These are phyloP conservation scores for Choloepus didactylus DNA, from an alignment of 2,797 vertebrate genomes.

Conservation along the genomic window DNA sequence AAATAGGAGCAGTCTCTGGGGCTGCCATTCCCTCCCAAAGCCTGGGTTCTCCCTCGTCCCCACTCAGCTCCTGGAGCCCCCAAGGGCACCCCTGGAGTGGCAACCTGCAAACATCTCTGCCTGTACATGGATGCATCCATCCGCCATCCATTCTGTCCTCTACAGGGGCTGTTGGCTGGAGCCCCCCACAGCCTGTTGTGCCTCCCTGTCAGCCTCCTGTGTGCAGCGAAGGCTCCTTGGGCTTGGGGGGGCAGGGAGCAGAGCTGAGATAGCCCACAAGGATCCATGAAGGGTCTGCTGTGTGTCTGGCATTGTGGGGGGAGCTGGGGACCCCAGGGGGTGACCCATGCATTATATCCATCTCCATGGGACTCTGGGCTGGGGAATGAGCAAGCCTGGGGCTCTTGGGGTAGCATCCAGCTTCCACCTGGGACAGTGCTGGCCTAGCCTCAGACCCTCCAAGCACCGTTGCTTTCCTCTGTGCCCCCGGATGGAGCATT, in stretches of 20 bases:
- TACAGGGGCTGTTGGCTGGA: background rate
- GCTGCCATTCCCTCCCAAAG: slow-evolving; percentile 16
- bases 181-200: background rate
- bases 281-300: slow-evolving; percentile 22
- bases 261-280: background rate
- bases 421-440: background rate
- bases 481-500: slow-evolving; percentile 33
- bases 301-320: background rate
- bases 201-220: background rate
- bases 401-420: background rate
- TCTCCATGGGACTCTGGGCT: background rate
- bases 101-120: background rate
- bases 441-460: background rate
- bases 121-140: background rate
- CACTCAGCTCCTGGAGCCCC: background rate
- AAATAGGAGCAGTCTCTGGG: slow-evolving; percentile 75
- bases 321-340: background rate
- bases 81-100: background rate
- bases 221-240: background rate
- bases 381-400: background rate
- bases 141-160: background rate
- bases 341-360: background rate
- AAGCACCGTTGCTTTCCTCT: background rate
- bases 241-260: background rate
- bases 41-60: background rate